Evolutionary conservation across 1,140 invertebrate species (phyloP).

Genomic region (Sycobia sp.): DNA sequence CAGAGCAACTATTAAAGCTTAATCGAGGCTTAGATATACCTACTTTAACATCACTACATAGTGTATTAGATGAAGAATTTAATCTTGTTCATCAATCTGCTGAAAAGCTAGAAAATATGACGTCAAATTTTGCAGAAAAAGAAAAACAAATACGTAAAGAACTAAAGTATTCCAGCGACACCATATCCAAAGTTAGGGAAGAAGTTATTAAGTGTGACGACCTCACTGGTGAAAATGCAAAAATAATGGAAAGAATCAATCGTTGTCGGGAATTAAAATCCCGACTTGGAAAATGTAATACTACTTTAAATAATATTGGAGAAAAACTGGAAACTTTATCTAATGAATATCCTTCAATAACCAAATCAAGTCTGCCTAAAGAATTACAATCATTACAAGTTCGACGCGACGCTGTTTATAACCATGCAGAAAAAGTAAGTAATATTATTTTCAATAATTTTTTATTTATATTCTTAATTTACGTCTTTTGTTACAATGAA

Average conservation of each 20-base stretch:
- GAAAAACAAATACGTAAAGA: conserved; percentile 74
- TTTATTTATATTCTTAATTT: no score
- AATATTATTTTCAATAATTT: neutral
- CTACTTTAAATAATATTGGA: conserved; percentile 65
- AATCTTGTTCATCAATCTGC: conserved; percentile 74
- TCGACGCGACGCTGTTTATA: conserved; percentile 73
- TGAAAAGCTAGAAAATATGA: conserved; percentile 74
- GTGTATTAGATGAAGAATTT: conserved; percentile 80
- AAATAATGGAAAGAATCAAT: conserved; percentile 79
- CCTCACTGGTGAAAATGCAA: conserved; percentile 83
- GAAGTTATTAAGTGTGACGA: conserved; percentile 89
- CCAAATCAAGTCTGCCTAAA: conserved; percentile 76
- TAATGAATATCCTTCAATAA: conserved; percentile 78
- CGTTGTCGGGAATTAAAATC: conserved; percentile 73
- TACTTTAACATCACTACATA: conserved; percentile 71
- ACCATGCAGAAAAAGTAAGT: conserved; percentile 73
- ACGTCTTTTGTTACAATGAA: no score
- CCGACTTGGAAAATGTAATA: conserved; percentile 69
- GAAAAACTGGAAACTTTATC: conserved; percentile 65
- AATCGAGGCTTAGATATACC: conserved; percentile 75
- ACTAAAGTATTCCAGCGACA: conserved; percentile 73
- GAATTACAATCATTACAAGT: conserved; percentile 80
- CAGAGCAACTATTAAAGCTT: conserved; percentile 78
- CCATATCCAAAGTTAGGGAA: conserved; percentile 79
- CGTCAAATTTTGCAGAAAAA: conserved; percentile 72